Conservation (phyloP, 2,888 invertebrate species). For the Brachyptera risi region DNA sequence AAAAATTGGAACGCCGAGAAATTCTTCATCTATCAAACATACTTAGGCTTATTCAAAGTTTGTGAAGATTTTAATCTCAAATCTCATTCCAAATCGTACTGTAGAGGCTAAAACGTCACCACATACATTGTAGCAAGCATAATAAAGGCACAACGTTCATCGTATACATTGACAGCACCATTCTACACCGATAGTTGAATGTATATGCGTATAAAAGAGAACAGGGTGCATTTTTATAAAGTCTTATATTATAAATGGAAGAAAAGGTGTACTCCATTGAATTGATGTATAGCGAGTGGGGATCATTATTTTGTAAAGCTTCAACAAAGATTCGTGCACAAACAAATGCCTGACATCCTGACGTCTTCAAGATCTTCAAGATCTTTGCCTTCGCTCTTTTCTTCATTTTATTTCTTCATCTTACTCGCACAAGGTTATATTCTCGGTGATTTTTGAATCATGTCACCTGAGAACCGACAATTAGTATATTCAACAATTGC, state of each 20-base stretch:
- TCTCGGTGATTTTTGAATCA: conserved; percentile 4
- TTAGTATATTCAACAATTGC: conserved; percentile 13
- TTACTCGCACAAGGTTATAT: neutral
- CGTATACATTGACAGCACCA: neutral
- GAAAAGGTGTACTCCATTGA: conserved; percentile 22
- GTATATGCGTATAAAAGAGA: conserved; percentile 4
- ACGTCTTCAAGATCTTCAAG: conserved; percentile 30
- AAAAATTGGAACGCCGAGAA: too few species aligned
- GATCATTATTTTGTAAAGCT: conserved; percentile 18
- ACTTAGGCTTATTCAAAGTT: too few species aligned
- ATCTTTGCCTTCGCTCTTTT: conserved; percentile 21
- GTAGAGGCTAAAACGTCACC: too few species aligned
- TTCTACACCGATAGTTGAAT: neutral
- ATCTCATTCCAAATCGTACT: too few species aligned
- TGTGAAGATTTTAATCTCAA: too few species aligned
- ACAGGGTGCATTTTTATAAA: conserved; percentile 28
- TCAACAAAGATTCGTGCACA: conserved; percentile 3
- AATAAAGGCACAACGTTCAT: neutral
- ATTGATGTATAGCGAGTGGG: conserved; percentile 3
- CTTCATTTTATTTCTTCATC: neutral
- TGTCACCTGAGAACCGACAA: conserved; percentile 21
- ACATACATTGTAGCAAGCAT: neutral
- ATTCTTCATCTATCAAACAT: too few species aligned
- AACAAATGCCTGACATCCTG: conserved; percentile 27
- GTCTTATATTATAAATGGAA: too few species aligned